phyloP scores from a whole-genome alignment of 2,888 invertebrate species.

The Smittia sp. region DNA sequence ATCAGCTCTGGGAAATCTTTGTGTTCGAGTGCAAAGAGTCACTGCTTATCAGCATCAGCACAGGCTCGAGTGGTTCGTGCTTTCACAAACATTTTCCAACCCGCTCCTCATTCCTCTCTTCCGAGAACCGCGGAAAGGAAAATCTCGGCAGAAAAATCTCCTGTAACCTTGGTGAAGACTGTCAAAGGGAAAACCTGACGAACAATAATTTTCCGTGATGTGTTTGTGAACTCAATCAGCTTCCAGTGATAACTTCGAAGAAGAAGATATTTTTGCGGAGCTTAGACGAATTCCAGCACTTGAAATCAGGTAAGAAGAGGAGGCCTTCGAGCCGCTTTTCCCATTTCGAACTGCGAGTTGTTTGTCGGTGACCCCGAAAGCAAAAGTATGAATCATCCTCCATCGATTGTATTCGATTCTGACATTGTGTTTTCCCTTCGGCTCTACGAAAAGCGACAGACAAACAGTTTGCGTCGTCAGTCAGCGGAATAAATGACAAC shows the following conservation, averaged over 20 bases:
- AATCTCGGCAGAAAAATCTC: background rate
- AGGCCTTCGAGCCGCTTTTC: background rate
- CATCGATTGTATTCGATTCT: constrained; percentile 37
- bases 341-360: background rate
- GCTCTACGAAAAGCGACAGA: background rate
- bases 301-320: background rate
- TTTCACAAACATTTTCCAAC: background rate
- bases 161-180: constrained; percentile 30
- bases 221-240: constrained; percentile 2
- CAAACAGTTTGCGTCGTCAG: constrained; percentile 7
- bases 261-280: background rate
- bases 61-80: constrained; percentile 32
- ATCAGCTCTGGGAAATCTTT: background rate
- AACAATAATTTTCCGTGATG: constrained; percentile 12
- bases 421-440: constrained; percentile 34
- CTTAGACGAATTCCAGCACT: background rate
- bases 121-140: background rate
- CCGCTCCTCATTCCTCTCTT: background rate
- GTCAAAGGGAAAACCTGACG: constrained; percentile 20
- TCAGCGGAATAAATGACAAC: background rate
- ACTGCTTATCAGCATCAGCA: constrained; percentile 28
- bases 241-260: background rate
- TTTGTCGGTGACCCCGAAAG: constrained; percentile 32
- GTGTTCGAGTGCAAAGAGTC: background rate
- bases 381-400: constrained; percentile 31